Conservation (phyloP, 1,140 invertebrate genomes). For the Trissolcus basalis region DNA sequence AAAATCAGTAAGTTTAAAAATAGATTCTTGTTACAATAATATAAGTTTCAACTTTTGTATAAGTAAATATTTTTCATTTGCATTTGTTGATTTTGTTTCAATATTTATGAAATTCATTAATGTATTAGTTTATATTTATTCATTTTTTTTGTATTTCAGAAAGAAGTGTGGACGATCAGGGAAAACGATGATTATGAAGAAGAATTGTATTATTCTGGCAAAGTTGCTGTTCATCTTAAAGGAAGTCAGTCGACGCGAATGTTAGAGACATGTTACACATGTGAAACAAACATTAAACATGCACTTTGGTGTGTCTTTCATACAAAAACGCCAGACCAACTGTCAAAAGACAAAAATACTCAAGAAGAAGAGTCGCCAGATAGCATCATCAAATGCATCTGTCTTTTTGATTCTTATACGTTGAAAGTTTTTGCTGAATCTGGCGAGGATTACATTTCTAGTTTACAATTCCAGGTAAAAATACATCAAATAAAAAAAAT, state of each 20-base stretch:
- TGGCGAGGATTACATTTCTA: conserved; percentile 88
- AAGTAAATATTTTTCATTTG: no score
- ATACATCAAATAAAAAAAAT: neutral
- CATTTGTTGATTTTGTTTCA: no score
- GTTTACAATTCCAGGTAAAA: conserved; percentile 90
- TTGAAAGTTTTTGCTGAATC: conserved; percentile 86
- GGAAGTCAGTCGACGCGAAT: conserved; percentile 73
- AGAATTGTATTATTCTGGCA: conserved; percentile 91
- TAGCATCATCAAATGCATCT: conserved; percentile 78
- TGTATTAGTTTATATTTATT: no score
- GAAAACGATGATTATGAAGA: conserved; percentile 78
- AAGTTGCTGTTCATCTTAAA: conserved; percentile 88
- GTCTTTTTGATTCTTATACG: conserved; percentile 85
- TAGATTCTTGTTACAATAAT: no score
- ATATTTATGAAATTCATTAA: no score
- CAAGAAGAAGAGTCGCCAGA: conserved; percentile 62
- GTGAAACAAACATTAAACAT: conserved; percentile 87
- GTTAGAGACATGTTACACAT: conserved; percentile 83
- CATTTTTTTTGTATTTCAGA: conserved; percentile 54
- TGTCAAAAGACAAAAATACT: conserved; percentile 61
- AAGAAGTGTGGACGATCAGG: conserved; percentile 84
- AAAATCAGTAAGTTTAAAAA: conserved; percentile 66
- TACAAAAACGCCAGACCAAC: conserved; percentile 77
- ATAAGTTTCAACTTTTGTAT: no score
- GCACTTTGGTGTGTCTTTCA: conserved; percentile 88